Evolutionary conservation across 2,888 invertebrate species (phyloP).

Genomic region (Entomobrya proxima): DNA sequence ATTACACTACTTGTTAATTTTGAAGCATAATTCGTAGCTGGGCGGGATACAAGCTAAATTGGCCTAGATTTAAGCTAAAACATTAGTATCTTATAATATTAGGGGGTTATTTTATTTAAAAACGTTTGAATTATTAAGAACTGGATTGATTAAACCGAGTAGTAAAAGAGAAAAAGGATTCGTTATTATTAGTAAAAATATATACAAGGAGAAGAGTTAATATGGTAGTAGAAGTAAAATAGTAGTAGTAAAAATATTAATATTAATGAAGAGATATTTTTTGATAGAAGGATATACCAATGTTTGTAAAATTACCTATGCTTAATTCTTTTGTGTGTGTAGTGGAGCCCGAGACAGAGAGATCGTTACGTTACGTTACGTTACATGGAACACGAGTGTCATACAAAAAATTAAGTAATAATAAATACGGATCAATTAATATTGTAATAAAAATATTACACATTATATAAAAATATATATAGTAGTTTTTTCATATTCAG

Average conservation of each 20-base stretch:
- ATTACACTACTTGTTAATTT: too few species aligned
- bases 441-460: slow-evolving; percentile 55
- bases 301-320: slow-evolving; percentile 64
- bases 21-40: too few species aligned
- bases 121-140: too few species aligned
- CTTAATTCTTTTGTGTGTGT: slow-evolving; percentile 67
- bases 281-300: slow-evolving; percentile 55
- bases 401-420: slow-evolving; percentile 63
- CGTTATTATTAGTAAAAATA: too few species aligned
- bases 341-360: slow-evolving; percentile 55
- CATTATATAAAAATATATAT: slow-evolving; percentile 13
- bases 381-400: slow-evolving; percentile 65
- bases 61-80: too few species aligned
- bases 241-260: background rate
- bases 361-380: slow-evolving; percentile 51
- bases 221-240: background rate
- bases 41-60: too few species aligned
- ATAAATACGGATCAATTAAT: slow-evolving; percentile 61
- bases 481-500: too few species aligned
- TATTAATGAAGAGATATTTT: slow-evolving; percentile 42
- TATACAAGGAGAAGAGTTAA: background rate
- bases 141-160: too few species aligned
- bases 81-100: too few species aligned
- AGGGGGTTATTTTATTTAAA: too few species aligned
- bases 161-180: too few species aligned